phyloP scores from a whole-genome alignment of 2,113 vertebrate genomes.

The Hippocampus guttulatus region DNA sequence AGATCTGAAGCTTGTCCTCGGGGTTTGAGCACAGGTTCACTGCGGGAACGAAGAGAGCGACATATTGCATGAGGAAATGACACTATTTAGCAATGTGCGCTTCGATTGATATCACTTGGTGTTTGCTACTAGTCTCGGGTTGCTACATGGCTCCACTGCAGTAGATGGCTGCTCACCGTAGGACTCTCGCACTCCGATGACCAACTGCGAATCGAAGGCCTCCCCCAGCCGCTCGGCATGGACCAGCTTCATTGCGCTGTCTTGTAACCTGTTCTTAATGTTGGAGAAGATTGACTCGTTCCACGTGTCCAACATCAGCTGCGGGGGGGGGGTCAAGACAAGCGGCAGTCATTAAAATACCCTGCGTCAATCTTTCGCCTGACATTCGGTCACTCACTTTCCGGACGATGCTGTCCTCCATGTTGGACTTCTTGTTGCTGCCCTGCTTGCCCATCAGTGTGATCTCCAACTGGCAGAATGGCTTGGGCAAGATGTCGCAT shows the following conservation, averaged over 20 bases:
- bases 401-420: conserved; percentile 96
- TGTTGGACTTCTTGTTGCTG: conserved; percentile 96
- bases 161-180: conserved; percentile 78
- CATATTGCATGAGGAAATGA: background rate
- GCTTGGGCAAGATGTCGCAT: conserved; percentile 85
- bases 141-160: background rate
- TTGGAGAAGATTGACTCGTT: conserved; percentile 99
- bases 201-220: conserved; percentile 98
- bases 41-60: conserved; percentile 48
- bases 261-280: conserved; percentile 95
- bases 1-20: conserved; percentile 98
- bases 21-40: conserved; percentile 98
- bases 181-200: conserved; percentile 96
- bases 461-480: conserved; percentile 88
- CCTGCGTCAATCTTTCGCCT: background rate
- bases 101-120: too few species aligned
- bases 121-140: background rate
- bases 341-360: background rate
- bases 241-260: conserved; percentile 98
- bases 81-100: background rate
- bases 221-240: conserved; percentile 95
- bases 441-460: conserved; percentile 98
- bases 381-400: conserved; percentile 75
- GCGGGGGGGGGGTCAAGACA: background rate
- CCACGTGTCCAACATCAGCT: conserved; percentile 99